phyloP scores from a whole-genome alignment of 2,797 vertebrate species.

The Enteromius fasciolatus region DNA sequence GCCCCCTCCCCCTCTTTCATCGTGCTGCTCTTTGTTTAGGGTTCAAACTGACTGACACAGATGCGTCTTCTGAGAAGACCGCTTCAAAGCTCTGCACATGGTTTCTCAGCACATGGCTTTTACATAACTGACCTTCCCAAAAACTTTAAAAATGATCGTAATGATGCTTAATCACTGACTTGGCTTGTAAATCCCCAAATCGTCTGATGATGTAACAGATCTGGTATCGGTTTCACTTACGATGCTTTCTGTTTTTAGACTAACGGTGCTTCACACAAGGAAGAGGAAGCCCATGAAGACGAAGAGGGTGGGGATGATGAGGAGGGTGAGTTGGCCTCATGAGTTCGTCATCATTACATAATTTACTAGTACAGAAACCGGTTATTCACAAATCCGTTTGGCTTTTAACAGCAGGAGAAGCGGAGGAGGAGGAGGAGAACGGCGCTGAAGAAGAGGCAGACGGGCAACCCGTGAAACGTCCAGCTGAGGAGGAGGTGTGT shows the following conservation, averaged over 20 bases:
- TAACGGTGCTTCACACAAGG: slow-evolving; percentile 81
- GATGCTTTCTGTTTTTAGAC: slow-evolving; percentile 50
- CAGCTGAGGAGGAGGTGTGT: slow-evolving; percentile 78
- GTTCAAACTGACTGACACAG: slow-evolving; percentile 74
- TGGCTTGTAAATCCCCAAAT: slow-evolving; percentile 5
- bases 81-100: background rate
- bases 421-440: slow-evolving; percentile 74
- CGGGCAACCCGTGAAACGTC: slow-evolving; percentile 81
- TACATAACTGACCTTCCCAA: background rate
- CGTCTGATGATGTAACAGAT: background rate
- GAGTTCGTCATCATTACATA: background rate
- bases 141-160: background rate
- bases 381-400: background rate
- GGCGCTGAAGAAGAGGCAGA: slow-evolving; percentile 77
- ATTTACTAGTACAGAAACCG: background rate
- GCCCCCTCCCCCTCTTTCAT: slow-evolving; percentile 50
- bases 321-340: slow-evolving; percentile 59
- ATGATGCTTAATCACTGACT: slow-evolving; percentile 11
- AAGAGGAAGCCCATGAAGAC: slow-evolving; percentile 73
- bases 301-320: slow-evolving; percentile 72
- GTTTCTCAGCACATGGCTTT: slow-evolving; percentile 14
- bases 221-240: background rate
- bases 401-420: slow-evolving; percentile 57
- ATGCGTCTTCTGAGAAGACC: slow-evolving; percentile 65
- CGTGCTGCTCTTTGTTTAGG: slow-evolving; percentile 75